Evolutionary conservation across 2,888 invertebrate species (phyloP).

Genomic region (Mycogona germanica): DNA sequence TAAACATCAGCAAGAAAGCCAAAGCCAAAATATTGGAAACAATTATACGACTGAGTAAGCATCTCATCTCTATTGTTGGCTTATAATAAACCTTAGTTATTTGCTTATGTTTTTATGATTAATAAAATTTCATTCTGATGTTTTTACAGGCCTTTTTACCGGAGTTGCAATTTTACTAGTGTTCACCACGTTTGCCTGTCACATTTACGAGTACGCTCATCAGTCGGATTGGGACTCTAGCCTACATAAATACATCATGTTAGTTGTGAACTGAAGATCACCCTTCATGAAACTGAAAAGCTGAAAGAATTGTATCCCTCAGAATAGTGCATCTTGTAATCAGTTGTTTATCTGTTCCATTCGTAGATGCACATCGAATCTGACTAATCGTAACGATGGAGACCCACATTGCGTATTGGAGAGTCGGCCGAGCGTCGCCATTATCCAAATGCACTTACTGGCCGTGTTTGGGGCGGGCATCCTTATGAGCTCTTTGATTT

Average conservation of each 20-base stretch:
- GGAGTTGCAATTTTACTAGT: constrained; percentile 62
- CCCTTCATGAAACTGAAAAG: background rate
- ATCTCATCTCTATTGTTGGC: no score
- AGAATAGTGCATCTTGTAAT: background rate
- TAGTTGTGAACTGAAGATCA: constrained; percentile 37
- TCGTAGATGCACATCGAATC: constrained; percentile 17
- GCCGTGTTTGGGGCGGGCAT: constrained; percentile 73
- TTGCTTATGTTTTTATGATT: constrained; percentile 11
- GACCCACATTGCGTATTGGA: constrained; percentile 47
- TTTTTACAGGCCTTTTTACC: constrained; percentile 47
- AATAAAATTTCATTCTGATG: constrained; percentile 15
- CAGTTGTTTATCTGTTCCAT: no score
- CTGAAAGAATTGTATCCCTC: background rate
- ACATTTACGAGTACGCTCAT: constrained; percentile 67
- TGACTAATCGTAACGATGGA: background rate
- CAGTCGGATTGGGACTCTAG: constrained; percentile 60
- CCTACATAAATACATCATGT: constrained; percentile 69
- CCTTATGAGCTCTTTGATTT: constrained; percentile 87
- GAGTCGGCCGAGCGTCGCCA: constrained; percentile 63
- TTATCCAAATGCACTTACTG: constrained; percentile 67
- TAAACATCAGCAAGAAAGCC: constrained; percentile 67
- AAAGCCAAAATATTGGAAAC: constrained; percentile 75
- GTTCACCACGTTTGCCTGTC: constrained; percentile 65
- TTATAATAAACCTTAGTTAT: constrained; percentile 2
- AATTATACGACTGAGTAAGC: constrained; percentile 62